A percentile compares a stretch with the other conserved stretches of the same genome.
Conservation (phyloP, 2,888 invertebrate genomes). For the Epicampocera succincta region DNA sequence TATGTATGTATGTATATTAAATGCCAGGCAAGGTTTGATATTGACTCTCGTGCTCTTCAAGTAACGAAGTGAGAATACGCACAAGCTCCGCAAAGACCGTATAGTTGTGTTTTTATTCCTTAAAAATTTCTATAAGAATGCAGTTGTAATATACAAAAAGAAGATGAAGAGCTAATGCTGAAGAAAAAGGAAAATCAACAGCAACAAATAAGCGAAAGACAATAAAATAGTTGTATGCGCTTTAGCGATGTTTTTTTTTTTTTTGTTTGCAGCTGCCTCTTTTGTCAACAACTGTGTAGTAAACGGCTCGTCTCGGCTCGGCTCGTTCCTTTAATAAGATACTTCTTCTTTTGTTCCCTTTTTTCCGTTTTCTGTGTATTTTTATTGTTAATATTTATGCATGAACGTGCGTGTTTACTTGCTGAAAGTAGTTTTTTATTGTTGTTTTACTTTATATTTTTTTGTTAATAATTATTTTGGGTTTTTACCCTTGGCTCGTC, state of each 20-base stretch:
- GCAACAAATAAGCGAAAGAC: conserved; percentile 31
- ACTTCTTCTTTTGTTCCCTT: conserved; percentile 11
- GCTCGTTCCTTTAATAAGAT: conserved; percentile 60
- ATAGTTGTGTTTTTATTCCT: conserved; percentile 26
- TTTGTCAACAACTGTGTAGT: conserved; percentile 57
- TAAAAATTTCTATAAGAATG: conserved; percentile 11
- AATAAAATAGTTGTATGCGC: conserved; percentile 55
- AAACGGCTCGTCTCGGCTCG: too few relatives aligned
- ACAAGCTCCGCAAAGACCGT: conserved; percentile 10
- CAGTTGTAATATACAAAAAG: conserved; percentile 14
- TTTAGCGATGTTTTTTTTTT: conserved; percentile 69
- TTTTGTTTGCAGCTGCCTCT: conserved; percentile 71
- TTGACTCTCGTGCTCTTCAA: conserved; percentile 38
- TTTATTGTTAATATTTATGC: conserved; percentile 47
- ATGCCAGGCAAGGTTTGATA: conserved; percentile 13
- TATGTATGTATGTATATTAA: background rate
- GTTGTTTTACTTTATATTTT: conserved; percentile 17
- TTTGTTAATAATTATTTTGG: conserved; percentile 17
- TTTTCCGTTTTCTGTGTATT: conserved; percentile 11
- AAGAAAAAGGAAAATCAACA: conserved; percentile 28
- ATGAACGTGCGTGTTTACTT: conserved; percentile 37
- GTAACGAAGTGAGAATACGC: conserved; percentile 55
- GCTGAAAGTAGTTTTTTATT: background rate
- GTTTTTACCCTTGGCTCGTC: conserved; percentile 46
- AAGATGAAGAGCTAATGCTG: conserved; percentile 19